Evolutionary conservation across 1,140 invertebrate genomes (phyloP).

Genomic region (Rhopalosiphum padi): DNA sequence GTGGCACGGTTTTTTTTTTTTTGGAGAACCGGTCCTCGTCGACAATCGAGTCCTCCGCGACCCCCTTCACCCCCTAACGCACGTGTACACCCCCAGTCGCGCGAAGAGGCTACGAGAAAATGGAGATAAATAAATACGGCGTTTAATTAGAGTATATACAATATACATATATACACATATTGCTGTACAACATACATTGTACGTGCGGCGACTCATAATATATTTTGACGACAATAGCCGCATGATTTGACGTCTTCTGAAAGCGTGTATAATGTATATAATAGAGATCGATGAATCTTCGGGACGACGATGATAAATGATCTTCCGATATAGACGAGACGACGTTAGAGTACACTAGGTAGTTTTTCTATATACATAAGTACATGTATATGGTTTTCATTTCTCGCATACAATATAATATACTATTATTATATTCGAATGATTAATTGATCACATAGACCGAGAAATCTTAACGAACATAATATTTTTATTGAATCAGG

Average conservation of each 20-base stretch:
- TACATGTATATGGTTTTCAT: neutral
- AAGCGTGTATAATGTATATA: conserved; percentile 9
- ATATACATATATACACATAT: neutral
- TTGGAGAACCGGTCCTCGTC: conserved; percentile 23
- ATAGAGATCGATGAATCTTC: conserved; percentile 43
- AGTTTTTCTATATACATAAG: neutral
- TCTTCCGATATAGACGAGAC: neutral
- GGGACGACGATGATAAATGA: conserved; percentile 44
- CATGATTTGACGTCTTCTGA: conserved; percentile 22
- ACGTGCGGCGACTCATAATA: neutral
- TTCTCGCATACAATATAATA: neutral
- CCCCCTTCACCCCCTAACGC: neutral
- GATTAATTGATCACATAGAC: neutral
- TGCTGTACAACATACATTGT: neutral
- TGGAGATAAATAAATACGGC: neutral
- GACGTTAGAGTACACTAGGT: neutral
- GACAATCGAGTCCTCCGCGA: neutral
- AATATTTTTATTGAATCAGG: neutral
- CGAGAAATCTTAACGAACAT: neutral
- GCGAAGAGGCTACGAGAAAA: neutral
- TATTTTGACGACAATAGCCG: neutral
- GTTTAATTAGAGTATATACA: conserved; percentile 46
- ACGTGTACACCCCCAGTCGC: neutral
- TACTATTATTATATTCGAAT: neutral
- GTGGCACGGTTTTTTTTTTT: conserved; percentile 19